Conservation (phyloP, 2,797 vertebrate species). For the Lates japonicus region DNA sequence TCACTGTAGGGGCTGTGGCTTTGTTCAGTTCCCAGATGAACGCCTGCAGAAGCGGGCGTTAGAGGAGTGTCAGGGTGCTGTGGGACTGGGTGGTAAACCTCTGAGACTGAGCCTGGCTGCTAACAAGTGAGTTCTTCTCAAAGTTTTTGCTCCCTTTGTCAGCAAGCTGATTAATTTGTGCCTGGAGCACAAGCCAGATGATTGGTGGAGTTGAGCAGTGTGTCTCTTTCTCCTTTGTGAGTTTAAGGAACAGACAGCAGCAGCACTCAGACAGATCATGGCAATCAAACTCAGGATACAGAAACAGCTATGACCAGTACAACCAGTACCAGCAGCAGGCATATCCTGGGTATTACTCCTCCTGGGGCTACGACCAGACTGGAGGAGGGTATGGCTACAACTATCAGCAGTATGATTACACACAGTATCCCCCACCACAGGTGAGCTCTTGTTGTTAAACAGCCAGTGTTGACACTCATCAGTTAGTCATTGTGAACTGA, state of each 20-base stretch:
- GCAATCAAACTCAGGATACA: constrained; percentile 82
- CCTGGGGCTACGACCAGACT: constrained; percentile 94
- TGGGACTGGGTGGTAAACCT: constrained; percentile 91
- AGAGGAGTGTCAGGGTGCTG: constrained; percentile 91
- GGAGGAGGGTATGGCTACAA: constrained; percentile 90
- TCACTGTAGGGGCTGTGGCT: constrained; percentile 91
- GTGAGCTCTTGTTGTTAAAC: constrained; percentile 68
- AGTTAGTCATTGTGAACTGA: fast-evolving
- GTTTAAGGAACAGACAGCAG: constrained; percentile 75
- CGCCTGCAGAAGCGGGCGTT: constrained; percentile 92
- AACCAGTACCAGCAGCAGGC: constrained; percentile 83
- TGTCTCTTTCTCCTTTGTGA: constrained; percentile 20
- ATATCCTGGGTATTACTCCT: constrained; percentile 89
- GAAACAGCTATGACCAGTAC: constrained; percentile 81
- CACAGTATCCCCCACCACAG: constrained; percentile 89
- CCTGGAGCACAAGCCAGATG: not conserved
- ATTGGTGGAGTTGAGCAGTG: not conserved
- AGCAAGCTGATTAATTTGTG: not conserved
- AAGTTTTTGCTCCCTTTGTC: not conserved
- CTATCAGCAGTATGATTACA: constrained; percentile 93
- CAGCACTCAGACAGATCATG: constrained; percentile 75
- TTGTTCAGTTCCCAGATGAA: constrained; percentile 94
- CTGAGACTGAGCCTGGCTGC: constrained; percentile 92
- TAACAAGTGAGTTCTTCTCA: constrained; percentile 89
- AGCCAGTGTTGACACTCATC: not conserved